These are phyloP conservation scores for Dicrostonyx torquatus DNA, from an alignment of 2,797 vertebrate genomes.

Conservation along the genomic window DNA sequence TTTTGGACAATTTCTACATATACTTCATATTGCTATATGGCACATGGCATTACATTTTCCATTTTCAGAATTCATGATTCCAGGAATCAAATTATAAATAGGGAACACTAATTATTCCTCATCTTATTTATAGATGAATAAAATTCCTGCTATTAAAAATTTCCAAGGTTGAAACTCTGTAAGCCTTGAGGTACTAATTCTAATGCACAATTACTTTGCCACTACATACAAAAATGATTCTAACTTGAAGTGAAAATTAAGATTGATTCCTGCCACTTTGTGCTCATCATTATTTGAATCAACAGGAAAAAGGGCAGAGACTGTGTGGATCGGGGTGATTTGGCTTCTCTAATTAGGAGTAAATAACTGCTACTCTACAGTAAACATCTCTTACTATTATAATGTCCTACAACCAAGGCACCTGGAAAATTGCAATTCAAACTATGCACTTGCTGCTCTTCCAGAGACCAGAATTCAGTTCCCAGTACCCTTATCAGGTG, in stretches of 20 bases:
- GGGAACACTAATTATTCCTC: background rate
- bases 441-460: background rate
- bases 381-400: background rate
- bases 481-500: background rate
- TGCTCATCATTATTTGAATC: background rate
- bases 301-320: background rate
- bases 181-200: background rate
- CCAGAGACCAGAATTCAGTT: background rate
- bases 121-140: background rate
- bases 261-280: background rate
- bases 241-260: background rate
- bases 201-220: background rate
- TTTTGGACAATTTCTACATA: background rate
- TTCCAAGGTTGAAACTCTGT: background rate
- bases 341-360: background rate
- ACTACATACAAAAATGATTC: background rate
- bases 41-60: background rate
- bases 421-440: background rate
- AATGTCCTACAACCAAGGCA: background rate
- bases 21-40: no score
- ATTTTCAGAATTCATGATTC: background rate
- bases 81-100: background rate
- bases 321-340: accelerated
- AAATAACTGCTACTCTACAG: background rate
- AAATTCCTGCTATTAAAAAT: background rate